Conservation (phyloP, 2,888 invertebrate species). For the Orchestes rusci region DNA sequence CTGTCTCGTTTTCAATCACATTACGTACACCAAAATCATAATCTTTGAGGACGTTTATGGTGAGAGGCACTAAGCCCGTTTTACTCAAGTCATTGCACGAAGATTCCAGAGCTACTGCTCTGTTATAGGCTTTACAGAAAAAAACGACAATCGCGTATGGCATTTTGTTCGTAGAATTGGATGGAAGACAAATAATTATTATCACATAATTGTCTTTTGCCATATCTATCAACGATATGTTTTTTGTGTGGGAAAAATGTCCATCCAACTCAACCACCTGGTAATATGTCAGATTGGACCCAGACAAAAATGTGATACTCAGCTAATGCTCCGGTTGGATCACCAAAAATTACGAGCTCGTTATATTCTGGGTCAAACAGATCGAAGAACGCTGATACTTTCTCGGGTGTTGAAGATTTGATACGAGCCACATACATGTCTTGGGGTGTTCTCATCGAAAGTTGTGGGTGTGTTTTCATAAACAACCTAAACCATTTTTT, state of each 20-base stretch:
- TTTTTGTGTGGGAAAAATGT: background rate
- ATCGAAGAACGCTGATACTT: too few species aligned
- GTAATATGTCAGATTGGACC: constrained; percentile 6
- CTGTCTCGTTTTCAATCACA: too few species aligned
- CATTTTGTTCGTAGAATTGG: constrained; percentile 22
- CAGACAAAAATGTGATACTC: constrained; percentile 3
- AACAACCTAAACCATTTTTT: constrained; percentile 8
- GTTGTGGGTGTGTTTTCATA: too few species aligned
- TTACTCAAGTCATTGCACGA: constrained; percentile 7
- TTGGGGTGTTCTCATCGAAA: too few species aligned
- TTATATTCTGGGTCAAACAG: too few species aligned
- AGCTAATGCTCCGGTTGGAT: constrained; percentile 4
- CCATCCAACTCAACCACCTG: constrained; percentile 2
- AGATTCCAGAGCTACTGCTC: too few species aligned
- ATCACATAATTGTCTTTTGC: constrained; percentile 3
- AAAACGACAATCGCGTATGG: constrained; percentile 11
- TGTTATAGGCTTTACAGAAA: too few species aligned
- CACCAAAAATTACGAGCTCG: constrained; percentile 6
- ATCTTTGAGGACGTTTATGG: constrained; percentile 7
- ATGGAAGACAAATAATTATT: constrained; percentile 3
- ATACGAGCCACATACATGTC: too few species aligned
- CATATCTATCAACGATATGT: constrained; percentile 1
- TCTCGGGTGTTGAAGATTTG: too few species aligned
- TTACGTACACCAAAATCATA: background rate
- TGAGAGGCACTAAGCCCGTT: constrained; percentile 9